Conservation (phyloP, 1,140 invertebrate species). For the Macrostomum lignano region DNA sequence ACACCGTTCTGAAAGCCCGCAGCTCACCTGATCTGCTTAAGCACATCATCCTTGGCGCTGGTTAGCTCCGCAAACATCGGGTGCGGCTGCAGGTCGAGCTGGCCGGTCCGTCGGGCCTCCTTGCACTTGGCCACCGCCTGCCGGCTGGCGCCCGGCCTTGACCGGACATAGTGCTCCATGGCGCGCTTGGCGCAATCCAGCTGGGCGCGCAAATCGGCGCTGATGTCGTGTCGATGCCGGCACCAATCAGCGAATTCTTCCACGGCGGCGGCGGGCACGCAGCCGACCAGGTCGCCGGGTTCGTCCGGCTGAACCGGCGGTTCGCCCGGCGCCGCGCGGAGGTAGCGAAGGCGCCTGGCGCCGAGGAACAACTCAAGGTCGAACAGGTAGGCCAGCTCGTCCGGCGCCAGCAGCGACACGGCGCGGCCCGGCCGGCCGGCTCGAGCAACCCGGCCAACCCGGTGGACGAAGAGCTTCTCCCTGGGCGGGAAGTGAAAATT, state of each 20-base stretch:
- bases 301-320: constrained; percentile 10
- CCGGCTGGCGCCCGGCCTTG: no score
- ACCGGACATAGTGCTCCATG: no score
- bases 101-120: no score
- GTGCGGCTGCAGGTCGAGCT: no score
- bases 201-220: constrained; percentile 39
- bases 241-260: constrained; percentile 54
- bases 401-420: constrained; percentile 53
- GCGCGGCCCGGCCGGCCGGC: constrained; percentile 64
- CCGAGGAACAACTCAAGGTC: constrained; percentile 79
- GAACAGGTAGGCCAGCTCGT: constrained; percentile 64
- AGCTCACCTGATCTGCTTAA: no score
- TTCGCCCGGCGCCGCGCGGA: constrained; percentile 5
- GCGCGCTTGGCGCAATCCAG: neutral
- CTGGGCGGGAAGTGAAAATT: constrained; percentile 90
- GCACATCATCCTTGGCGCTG: no score
- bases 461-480: constrained; percentile 80
- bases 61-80: no score
- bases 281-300: constrained; percentile 36
- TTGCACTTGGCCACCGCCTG: no score
- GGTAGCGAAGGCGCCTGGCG: constrained; percentile 35
- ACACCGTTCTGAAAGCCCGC: no score
- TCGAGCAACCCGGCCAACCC: constrained; percentile 82
- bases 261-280: constrained; percentile 46
- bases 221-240: constrained; percentile 40